Conservation (phyloP, 2,888 invertebrate genomes). For the Rhabditoides inermis region DNA sequence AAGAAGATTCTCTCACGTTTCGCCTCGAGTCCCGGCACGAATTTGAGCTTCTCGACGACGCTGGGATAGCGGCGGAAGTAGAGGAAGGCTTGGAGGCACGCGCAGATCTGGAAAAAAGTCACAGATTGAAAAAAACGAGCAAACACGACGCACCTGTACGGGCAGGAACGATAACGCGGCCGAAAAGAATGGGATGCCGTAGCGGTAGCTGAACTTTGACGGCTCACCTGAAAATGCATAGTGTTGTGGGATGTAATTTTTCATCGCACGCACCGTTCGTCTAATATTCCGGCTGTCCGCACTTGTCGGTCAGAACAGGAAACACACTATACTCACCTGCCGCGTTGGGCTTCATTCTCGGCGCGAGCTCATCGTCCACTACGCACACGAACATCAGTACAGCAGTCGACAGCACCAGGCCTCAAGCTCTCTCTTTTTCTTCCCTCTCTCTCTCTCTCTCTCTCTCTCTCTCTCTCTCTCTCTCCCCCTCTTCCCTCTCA, state of each 20-base stretch:
- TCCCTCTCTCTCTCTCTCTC: too few species aligned
- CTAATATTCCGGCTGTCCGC: too few species aligned
- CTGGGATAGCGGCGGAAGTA: slow-evolving; percentile 38
- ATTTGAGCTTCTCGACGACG: slow-evolving; percentile 34
- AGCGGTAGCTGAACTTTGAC: slow-evolving; percentile 39
- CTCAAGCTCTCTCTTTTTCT: slow-evolving; percentile 10
- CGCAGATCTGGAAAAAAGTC: too few species aligned
- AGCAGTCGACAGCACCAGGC: slow-evolving; percentile 36
- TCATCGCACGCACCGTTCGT: too few species aligned
- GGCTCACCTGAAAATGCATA: too few species aligned
- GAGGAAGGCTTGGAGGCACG: slow-evolving; percentile 41
- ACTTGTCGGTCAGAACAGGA: too few species aligned
- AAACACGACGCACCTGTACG: too few species aligned
- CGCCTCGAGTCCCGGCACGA: slow-evolving; percentile 34
- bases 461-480: too few species aligned
- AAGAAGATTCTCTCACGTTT: slow-evolving; percentile 13
- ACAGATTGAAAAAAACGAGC: too few species aligned
- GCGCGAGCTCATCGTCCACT: slow-evolving; percentile 50
- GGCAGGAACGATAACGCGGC: slow-evolving; percentile 46
- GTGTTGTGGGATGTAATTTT: too few species aligned
- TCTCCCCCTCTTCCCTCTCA: not conserved
- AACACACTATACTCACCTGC: too few species aligned
- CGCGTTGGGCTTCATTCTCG: slow-evolving; percentile 48
- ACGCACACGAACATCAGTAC: slow-evolving; percentile 51
- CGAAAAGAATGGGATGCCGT: slow-evolving; percentile 45